These are phyloP conservation scores for Microplitis manilae DNA, from an alignment of 2,888 invertebrate species.

Conservation along the genomic window DNA sequence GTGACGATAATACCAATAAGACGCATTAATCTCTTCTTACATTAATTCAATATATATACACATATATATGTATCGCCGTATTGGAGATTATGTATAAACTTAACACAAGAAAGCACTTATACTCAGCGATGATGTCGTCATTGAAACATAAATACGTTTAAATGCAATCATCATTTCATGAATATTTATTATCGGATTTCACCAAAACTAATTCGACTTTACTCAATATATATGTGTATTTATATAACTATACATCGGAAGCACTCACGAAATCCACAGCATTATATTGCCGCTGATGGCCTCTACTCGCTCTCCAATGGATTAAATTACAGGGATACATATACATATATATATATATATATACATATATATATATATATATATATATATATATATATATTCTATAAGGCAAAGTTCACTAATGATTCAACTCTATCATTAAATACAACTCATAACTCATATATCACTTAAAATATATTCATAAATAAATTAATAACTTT, in stretches of 20 bases:
- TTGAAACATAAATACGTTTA: background rate
- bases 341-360: background rate
- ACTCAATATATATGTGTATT: background rate
- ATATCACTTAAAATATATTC: background rate
- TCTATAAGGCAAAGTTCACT: background rate
- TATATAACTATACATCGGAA: background rate
- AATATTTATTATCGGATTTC: constrained; percentile 21
- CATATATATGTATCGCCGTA: too few relatives aligned
- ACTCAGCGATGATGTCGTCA: background rate
- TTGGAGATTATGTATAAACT: background rate
- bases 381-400: background rate
- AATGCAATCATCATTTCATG: constrained; percentile 20
- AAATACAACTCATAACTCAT: background rate
- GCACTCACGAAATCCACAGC: background rate
- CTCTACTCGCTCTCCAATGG: background rate
- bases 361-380: background rate
- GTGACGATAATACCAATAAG: background rate
- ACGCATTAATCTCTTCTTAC: background rate
- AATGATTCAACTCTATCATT: background rate
- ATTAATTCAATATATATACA: background rate
- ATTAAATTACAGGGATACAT: constrained; percentile 6
- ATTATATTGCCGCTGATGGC: background rate
- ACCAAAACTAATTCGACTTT: background rate
- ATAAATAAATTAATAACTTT: background rate
- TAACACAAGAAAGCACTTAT: background rate